These are phyloP conservation scores for Popillia japonica DNA, from an alignment of 1,140 invertebrate genomes.

Conservation along the genomic window DNA sequence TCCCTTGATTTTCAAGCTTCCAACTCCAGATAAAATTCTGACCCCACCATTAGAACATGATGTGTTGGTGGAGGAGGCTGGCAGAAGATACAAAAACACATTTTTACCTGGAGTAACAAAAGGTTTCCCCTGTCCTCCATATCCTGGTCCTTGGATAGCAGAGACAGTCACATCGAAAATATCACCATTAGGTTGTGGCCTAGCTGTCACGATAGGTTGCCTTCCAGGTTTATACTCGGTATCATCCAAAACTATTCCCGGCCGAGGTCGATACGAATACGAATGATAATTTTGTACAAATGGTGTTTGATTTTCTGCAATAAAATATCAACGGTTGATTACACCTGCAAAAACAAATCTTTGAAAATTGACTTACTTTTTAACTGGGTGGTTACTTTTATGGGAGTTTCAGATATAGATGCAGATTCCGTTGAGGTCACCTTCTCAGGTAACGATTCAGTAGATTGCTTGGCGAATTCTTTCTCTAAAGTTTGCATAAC, in stretches of 20 bases:
- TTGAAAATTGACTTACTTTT: neutral
- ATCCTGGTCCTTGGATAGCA: conserved; percentile 82
- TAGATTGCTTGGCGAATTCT: conserved; percentile 40
- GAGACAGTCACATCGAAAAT: conserved; percentile 89
- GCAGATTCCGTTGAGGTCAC: neutral
- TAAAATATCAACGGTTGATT: neutral
- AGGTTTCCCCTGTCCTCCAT: conserved; percentile 62
- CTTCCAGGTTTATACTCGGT: conserved; percentile 75
- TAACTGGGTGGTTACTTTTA: neutral
- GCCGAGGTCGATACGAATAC: conserved; percentile 72
- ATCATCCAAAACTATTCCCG: conserved; percentile 84
- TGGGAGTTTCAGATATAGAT: neutral
- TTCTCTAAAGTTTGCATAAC: conserved; percentile 49
- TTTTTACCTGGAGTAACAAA: conserved; percentile 67
- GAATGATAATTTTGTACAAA: conserved; percentile 1
- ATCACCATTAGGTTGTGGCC: conserved; percentile 68
- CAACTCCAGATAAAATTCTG: no score
- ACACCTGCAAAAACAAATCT: neutral
- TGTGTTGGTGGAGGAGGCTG: no score
- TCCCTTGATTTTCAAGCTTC: no score
- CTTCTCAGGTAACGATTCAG: conserved; percentile 41
- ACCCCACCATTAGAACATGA: no score
- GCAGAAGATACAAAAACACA: no score
- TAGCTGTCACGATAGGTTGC: conserved; percentile 56
- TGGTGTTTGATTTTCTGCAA: conserved; percentile 32